phyloP scores from a whole-genome alignment of 2,888 invertebrate genomes.

The Bruchidius siliquastri region DNA sequence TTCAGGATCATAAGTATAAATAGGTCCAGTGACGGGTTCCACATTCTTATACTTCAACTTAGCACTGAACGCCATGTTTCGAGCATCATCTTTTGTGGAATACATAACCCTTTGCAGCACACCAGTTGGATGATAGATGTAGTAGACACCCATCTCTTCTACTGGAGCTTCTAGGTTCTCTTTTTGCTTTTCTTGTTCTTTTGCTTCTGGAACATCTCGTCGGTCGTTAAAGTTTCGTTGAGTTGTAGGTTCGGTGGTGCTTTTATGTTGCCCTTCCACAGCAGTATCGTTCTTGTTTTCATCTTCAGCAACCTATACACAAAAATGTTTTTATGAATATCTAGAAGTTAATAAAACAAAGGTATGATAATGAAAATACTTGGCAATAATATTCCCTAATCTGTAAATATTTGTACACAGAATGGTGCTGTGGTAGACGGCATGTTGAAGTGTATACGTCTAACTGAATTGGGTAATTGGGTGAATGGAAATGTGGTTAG shows the following conservation, averaged over 20 bases:
- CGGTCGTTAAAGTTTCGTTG: conserved; percentile 16
- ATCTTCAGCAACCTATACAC: background rate
- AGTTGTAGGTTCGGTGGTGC: background rate
- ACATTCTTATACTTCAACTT: conserved; percentile 59
- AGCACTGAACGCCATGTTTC: conserved; percentile 61
- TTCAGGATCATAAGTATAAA: conserved; percentile 52
- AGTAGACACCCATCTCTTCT: conserved; percentile 57
- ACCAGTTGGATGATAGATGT: conserved; percentile 59
- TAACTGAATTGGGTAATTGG: too few species aligned
- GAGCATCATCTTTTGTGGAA: conserved; percentile 50
- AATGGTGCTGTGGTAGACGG: too few species aligned
- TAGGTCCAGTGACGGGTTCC: conserved; percentile 58
- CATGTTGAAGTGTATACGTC: too few species aligned
- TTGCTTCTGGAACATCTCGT: conserved; percentile 9
- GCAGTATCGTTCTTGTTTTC: background rate
- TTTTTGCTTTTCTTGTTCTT: conserved; percentile 12
- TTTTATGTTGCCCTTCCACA: background rate
- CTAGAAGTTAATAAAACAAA: too few species aligned
- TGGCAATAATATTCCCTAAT: too few species aligned
- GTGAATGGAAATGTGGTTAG: too few species aligned
- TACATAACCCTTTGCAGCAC: conserved; percentile 60
- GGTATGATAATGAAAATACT: too few species aligned
- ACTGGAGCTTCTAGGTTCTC: conserved; percentile 5
- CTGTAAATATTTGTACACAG: too few species aligned
- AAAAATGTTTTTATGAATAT: too few species aligned